phyloP scores from a whole-genome alignment of 2,797 vertebrate species.

The Micromesistius poutassou region DNA sequence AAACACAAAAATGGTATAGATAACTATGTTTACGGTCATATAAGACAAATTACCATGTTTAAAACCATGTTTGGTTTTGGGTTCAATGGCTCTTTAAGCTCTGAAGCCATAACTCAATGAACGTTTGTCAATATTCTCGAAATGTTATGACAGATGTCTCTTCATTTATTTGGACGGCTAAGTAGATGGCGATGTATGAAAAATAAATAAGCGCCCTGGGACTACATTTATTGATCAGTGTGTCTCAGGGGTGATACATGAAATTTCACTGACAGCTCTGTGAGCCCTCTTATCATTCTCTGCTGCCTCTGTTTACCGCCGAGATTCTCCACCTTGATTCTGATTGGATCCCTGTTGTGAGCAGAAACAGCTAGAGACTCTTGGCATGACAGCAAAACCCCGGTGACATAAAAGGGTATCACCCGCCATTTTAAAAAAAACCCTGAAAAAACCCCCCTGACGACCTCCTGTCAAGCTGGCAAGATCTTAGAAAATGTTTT shows the following conservation, averaged over 20 bases:
- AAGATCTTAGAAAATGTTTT: too few species aligned
- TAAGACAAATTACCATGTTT: too few species aligned
- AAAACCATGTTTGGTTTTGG: too few species aligned
- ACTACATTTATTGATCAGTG: not conserved
- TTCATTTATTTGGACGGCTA: not conserved
- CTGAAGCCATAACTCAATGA: not conserved
- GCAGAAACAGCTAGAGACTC: not conserved
- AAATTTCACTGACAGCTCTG: not conserved
- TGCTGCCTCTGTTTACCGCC: not conserved
- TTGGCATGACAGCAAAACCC: conserved; percentile 8
- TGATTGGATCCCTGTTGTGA: conserved; percentile 17
- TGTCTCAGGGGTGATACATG: conserved; percentile 1
- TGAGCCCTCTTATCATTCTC: not conserved
- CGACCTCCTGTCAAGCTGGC: not conserved
- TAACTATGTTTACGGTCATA: too few species aligned
- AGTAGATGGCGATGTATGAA: not conserved
- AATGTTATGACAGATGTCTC: not conserved
- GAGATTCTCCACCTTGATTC: not conserved
- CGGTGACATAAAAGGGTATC: not conserved
- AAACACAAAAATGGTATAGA: too few species aligned
- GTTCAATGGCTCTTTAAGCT: not conserved
- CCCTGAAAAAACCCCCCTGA: not conserved
- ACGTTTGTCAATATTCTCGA: not conserved
- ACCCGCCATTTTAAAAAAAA: not conserved
- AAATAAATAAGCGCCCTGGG: not conserved